These are phyloP conservation scores for Vulpes ferrilata DNA, from an alignment of 2,113 vertebrate species.

Conservation along the genomic window DNA sequence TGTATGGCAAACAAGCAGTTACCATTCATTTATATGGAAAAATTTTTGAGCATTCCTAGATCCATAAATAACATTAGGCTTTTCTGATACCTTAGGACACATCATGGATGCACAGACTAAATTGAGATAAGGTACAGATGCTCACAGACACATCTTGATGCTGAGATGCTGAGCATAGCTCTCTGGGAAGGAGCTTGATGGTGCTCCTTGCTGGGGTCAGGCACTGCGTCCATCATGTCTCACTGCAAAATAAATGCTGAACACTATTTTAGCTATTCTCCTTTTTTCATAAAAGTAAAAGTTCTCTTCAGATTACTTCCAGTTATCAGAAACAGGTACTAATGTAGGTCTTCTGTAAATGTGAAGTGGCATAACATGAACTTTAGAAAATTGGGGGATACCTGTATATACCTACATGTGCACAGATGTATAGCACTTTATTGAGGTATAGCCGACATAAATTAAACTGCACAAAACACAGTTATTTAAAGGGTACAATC, in stretches of 20 bases:
- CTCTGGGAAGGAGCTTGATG: background rate
- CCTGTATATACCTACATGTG: too few relatives aligned
- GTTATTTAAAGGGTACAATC: background rate
- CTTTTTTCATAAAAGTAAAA: background rate
- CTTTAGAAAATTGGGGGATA: background rate
- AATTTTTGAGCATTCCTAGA: background rate
- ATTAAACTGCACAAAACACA: background rate
- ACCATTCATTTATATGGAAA: background rate
- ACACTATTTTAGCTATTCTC: background rate
- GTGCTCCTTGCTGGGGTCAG: background rate
- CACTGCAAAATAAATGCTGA: background rate
- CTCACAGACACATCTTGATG: background rate
- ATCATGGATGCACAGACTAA: background rate
- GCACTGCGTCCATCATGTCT: background rate
- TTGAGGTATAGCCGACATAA: background rate
- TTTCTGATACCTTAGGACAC: background rate
- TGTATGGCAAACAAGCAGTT: background rate
- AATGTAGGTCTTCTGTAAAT: background rate
- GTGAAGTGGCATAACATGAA: background rate
- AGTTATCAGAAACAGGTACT: background rate
- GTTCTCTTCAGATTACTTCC: background rate
- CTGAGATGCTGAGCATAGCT: background rate
- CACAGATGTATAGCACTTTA: background rate
- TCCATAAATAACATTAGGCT: background rate
- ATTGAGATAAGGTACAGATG: background rate